Base-by-base conservation (phyloP, 2,888 invertebrate genomes). In the Scaptomyza flava region DNA sequence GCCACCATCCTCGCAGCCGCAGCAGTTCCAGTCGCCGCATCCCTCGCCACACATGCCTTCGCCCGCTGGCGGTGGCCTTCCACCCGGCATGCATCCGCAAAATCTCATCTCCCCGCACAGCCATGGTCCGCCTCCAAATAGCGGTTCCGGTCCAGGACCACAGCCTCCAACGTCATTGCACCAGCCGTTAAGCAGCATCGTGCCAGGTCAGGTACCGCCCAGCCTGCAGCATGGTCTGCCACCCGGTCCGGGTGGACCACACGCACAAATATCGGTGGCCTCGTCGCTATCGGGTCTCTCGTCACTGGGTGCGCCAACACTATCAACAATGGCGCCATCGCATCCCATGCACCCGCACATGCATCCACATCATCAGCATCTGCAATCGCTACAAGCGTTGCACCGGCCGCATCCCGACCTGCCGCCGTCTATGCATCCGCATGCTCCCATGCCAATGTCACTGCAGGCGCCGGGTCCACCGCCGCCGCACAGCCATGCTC, bases 321-420 rank as follows among this genome's bases (percentile, higher is more conserved):
- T 91, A 50, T 82, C 89, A 12, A 86, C 92, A 20, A 87, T 89
- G 68, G 87, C 91, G 1, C 84, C 90, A 3, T 77, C 91, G 17
- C 91, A 90, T 75, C 70, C 79, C 27, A 83, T 88, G 45, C 84
- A 89, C 52, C 78, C 90, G 34, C 84, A 85, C 30, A 78, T 90
- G 65, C 90, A 84, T 41, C 75, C 75, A 23, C 75, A 87, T 56
- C 54, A 87, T 62, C 68, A 60, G n/a, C 75, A 87, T 71, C 31
- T 87, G 84, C 46, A 91, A 87, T 78, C 75, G 34, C 61, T 92
- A 63, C 89, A 91, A 11, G 79, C 90, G 3, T 63, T 92, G 50
- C 92, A 92, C 64, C 83, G 92, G 36, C 92, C 92, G 14, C 92
- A 92, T 81, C 91, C 91, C 20, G 92, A 92, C 60, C 66, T 92